Base-by-base conservation (phyloP, 37 sponge, comb jelly and placozoan species). In the Axinella damicornis region DNA sequence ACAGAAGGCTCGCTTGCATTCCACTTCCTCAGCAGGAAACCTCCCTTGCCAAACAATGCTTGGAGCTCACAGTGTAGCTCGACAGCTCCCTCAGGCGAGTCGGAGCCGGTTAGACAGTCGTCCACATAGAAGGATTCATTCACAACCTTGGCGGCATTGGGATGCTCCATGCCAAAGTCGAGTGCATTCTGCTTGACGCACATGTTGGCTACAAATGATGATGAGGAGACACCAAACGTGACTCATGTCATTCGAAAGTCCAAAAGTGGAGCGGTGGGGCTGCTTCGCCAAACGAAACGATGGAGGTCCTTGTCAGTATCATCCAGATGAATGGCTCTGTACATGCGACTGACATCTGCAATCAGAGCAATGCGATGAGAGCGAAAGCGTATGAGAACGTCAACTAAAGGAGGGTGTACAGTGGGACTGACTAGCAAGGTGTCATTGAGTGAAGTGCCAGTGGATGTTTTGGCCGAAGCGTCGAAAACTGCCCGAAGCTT, bases 201-300 rank as follows among this genome's bases (percentile, higher is more conserved):
- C 79, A 86, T 86, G 55, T 86, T 86, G 2, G 78, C 86, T 28
- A 69, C n/a, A 25, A 85, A 85, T 9, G 87, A 80, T 19, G 87
- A 87, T 39, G 84, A 66, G 28, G 75, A 74, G 5, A 87, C 76
- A 28, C 88, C 88, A 54, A 87, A 87, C 25, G 82, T 74, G 58
- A 87, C 32, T 21, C 81, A 74, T 35, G 88, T 87, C 81, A 87
- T 81, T 4, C 76, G 74, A 67, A 53, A 81, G 32, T 87, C 80
- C 57, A 16, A 46, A 14, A 83, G 35, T 17, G 34, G 22, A 0
- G 31, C 74, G 30, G 34, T n/a, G n/a, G 66, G 64, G 57, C 31
- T 24, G 39, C 30, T 73, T 39, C 73, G 53, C 87, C 80, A 87
- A 28, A 87, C 80, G 46, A 87, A 87, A 19, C 87, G 53, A 30